Percentiles rank a stretch among this genome's conserved stretches.
Conservation (phyloP, 1,140 invertebrate genomes). For the Drosophila lacertosa region DNA sequence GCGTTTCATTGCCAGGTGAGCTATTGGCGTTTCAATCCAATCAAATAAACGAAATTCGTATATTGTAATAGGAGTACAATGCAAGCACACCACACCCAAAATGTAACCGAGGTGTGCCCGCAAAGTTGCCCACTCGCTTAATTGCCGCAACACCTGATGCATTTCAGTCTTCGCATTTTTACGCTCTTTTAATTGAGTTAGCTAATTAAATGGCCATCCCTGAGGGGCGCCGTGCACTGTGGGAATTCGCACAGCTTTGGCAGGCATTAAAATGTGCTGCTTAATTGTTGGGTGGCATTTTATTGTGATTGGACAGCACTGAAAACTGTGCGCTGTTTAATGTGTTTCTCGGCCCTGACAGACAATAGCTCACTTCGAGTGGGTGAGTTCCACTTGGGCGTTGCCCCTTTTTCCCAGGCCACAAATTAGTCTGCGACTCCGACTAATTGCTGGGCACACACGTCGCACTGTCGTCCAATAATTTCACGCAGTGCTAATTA, state of each 20-base stretch:
- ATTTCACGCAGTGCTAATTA: constrained; percentile 81
- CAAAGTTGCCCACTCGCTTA: constrained; percentile 40
- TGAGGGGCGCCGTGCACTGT: constrained; percentile 51
- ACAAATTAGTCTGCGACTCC: constrained; percentile 16
- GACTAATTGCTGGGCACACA: constrained; percentile 72
- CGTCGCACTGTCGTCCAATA: constrained; percentile 41
- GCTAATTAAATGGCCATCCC: constrained; percentile 69
- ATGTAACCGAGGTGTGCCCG: constrained; percentile 24
- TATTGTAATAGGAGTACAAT: constrained; percentile 30
- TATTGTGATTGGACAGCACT: constrained; percentile 73
- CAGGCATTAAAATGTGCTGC: constrained; percentile 65
- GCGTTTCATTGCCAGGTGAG: constrained; percentile 77
- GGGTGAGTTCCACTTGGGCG: constrained; percentile 14
- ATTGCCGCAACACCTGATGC: constrained; percentile 69
- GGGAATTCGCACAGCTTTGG: constrained; percentile 71
- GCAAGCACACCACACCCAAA: constrained; percentile 19
- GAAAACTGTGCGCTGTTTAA: constrained; percentile 25
- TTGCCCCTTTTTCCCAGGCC: constrained; percentile 64
- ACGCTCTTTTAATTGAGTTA: constrained; percentile 81
- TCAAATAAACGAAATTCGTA: constrained; percentile 52
- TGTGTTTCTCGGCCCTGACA: constrained; percentile 17
- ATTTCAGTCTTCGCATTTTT: constrained; percentile 54
- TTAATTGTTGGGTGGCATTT: constrained; percentile 77
- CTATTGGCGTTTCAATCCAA: constrained; percentile 54
- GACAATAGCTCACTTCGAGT: constrained; percentile 34